A percentile compares a stretch with the other conserved stretches of the same genome.
phyloP scores from a whole-genome alignment of 2,113 vertebrate species.

The Tragelaphus buxtoni region DNA sequence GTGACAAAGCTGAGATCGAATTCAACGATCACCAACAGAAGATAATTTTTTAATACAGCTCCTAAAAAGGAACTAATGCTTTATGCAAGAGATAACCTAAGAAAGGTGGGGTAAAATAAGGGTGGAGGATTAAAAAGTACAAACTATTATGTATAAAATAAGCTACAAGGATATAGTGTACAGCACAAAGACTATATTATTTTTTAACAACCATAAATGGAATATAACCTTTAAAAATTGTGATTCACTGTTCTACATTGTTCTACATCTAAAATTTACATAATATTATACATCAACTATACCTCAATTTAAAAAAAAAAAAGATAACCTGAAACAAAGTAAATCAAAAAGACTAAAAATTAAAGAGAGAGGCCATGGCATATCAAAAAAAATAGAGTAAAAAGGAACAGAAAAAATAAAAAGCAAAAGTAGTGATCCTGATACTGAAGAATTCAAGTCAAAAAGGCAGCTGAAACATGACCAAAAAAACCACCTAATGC shows the following conservation, averaged over 20 bases:
- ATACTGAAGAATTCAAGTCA: not conserved
- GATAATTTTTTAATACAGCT: not conserved
- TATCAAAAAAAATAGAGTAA: not conserved
- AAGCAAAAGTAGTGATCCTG: not conserved
- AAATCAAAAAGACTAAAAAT: not conserved
- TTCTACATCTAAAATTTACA: not conserved
- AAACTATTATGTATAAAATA: not conserved
- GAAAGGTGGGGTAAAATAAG: not conserved
- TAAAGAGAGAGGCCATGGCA: not conserved
- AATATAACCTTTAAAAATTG: not conserved
- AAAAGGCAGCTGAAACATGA: not conserved
- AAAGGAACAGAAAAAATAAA: not conserved
- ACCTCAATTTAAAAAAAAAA: not conserved
- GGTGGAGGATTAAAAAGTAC: no score
- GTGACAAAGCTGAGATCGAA: not conserved
- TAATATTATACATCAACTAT: not conserved
- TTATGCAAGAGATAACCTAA: not conserved
- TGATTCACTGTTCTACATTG: not conserved
- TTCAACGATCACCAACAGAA: not conserved
- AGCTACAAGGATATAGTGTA: not conserved
- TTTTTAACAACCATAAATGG: not conserved
- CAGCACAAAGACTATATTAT: not conserved
- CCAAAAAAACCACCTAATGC: not conserved
- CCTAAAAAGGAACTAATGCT: not conserved
- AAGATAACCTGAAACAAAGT: not conserved